Percentiles rank a stretch among this genome's conserved stretches.
Evolutionary conservation across 2,888 invertebrate genomes (phyloP).

Genomic region (Mythimna vitellina): DNA sequence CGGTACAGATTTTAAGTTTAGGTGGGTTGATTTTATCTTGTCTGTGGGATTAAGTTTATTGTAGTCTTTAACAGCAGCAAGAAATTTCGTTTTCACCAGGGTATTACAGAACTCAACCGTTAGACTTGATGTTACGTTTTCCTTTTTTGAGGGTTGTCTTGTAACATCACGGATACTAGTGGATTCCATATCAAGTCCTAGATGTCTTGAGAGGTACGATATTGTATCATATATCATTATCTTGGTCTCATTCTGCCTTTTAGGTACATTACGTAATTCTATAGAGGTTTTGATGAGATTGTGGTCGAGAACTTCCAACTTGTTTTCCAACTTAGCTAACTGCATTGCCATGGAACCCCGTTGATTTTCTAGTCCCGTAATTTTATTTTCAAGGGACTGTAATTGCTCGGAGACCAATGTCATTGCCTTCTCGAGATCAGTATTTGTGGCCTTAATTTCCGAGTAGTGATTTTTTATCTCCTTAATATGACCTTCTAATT

Average conservation of each 20-base stretch:
- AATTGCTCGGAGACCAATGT: neutral
- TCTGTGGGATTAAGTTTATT: neutral
- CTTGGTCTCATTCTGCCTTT: neutral
- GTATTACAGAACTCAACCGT: neutral
- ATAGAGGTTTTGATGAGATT: neutral
- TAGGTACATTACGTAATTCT: neutral
- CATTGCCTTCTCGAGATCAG: neutral
- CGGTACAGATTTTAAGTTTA: neutral
- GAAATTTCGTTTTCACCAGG: neutral
- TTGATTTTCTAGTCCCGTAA: neutral
- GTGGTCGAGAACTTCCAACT: neutral
- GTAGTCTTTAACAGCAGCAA: neutral
- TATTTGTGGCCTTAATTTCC: conserved; percentile 3
- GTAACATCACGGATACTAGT: neutral
- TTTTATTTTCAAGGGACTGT: conserved; percentile 5
- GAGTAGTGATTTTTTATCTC: conserved; percentile 6
- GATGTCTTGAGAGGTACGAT: neutral
- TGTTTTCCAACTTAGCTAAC: conserved; percentile 3
- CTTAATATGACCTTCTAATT: conserved; percentile 8
- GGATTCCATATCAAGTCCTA: neutral
- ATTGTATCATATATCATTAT: neutral
- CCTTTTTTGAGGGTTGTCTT: neutral
- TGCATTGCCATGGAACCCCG: conserved; percentile 10
- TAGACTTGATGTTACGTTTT: neutral
- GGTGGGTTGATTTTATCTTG: neutral